phyloP scores from a whole-genome alignment of 2,888 invertebrate species.

The Agrotis ipsilon region DNA sequence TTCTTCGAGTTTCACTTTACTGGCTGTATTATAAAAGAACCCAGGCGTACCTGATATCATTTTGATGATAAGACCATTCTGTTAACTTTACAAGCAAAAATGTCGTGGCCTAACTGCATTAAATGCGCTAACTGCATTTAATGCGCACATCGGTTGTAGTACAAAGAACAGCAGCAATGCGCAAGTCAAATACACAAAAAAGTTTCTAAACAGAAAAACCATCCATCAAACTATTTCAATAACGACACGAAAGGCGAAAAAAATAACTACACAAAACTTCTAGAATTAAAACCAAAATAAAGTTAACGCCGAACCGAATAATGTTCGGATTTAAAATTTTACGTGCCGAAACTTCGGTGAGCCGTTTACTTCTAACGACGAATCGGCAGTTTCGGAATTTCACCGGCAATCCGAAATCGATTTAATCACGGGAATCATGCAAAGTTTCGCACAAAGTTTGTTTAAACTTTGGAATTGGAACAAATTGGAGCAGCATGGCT shows the following conservation, averaged over 20 bases:
- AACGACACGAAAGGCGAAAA: constrained; percentile 25
- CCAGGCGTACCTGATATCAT: background rate
- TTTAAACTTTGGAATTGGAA: constrained; percentile 87
- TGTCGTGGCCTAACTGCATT: background rate
- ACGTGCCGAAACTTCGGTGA: constrained; percentile 81
- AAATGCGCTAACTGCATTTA: background rate
- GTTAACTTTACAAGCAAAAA: background rate
- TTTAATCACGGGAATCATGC: constrained; percentile 90
- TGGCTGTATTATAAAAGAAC: background rate
- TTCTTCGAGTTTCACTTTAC: background rate
- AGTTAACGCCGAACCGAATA: constrained; percentile 76
- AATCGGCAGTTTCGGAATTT: constrained; percentile 86
- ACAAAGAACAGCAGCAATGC: constrained; percentile 29
- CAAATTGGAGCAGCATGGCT: constrained; percentile 88
- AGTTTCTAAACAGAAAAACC: constrained; percentile 18
- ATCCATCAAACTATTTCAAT: constrained; percentile 28
- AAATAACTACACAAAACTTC: constrained; percentile 45
- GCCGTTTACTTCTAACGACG: constrained; percentile 84
- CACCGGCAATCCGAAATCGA: constrained; percentile 89
- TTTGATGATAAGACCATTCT: background rate
- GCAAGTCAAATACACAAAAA: constrained; percentile 23
- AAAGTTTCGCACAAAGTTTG: constrained; percentile 88
- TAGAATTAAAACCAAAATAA: constrained; percentile 67
- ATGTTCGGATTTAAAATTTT: constrained; percentile 82
- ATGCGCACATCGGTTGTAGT: background rate